These are phyloP conservation scores for Trogon melanurus DNA, from an alignment of 2,113 vertebrate species.

Conservation along the genomic window DNA sequence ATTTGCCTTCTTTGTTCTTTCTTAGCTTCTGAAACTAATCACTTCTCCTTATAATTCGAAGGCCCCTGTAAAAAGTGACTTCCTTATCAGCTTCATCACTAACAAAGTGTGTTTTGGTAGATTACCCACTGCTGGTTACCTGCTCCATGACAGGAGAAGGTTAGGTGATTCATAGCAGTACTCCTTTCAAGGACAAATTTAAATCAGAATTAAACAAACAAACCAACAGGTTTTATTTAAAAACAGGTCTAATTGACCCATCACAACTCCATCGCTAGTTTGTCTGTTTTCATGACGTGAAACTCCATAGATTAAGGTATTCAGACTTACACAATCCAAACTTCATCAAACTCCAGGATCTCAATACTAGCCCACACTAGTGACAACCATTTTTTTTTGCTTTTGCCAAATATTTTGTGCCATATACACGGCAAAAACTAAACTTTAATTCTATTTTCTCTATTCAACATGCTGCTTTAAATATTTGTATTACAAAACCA, in stretches of 20 bases:
- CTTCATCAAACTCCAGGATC: neutral
- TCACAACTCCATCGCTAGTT: neutral
- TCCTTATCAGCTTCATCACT: neutral
- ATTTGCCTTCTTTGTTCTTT: neutral
- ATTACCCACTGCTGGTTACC: neutral
- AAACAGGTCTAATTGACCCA: neutral
- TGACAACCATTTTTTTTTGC: fast-evolving
- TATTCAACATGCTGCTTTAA: neutral
- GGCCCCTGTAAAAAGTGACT: neutral
- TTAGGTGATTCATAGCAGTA: neutral
- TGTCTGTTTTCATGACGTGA: neutral
- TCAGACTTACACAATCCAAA: neutral
- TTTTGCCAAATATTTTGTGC: neutral
- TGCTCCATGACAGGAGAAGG: neutral
- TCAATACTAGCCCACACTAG: neutral
- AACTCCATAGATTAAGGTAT: neutral
- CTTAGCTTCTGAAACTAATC: neutral
- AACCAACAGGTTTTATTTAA: neutral
- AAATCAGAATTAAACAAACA: neutral
- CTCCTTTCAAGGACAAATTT: neutral
- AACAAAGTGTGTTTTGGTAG: neutral
- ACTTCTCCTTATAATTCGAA: neutral
- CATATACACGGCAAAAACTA: neutral
- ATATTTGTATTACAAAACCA: neutral
- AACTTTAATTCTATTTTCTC: neutral